Evolutionary conservation across 2,797 vertebrate genomes (phyloP).

Genomic region (Lacerta bilineata): DNA sequence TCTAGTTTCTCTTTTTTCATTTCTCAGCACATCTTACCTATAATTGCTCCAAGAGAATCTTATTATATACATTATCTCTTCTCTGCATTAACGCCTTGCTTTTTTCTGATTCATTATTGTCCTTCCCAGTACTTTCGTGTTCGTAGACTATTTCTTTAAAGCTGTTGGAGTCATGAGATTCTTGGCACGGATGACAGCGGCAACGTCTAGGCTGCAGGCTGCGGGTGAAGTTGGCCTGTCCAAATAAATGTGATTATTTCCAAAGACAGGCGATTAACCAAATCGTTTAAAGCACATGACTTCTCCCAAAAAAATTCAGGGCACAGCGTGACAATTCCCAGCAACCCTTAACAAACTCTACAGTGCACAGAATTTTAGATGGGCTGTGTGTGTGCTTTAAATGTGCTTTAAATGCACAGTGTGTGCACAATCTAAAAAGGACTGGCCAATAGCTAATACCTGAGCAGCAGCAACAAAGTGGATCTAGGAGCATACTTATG

Average conservation of each 20-base stretch:
- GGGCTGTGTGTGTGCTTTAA: no score
- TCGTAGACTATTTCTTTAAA: not conserved
- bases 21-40: not conserved
- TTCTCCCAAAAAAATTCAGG: no score
- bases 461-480: not conserved
- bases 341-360: no score
- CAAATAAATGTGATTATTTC: not conserved
- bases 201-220: not conserved
- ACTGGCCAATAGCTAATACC: not conserved
- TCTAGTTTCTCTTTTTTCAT: not conserved
- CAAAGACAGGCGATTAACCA: no score
- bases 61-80: not conserved
- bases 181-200: not conserved
- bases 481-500: not conserved
- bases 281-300: no score
- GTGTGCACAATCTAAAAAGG: not conserved
- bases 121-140: not conserved
- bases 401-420: no score
- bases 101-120: not conserved
- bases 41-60: not conserved
- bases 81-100: not conserved
- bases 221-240: not conserved
- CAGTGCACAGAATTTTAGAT: no score
- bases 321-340: no score
- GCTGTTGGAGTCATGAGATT: not conserved